Evolutionary conservation across 2,113 vertebrate genomes (phyloP).

Genomic region (Erpornis zantholeuca): DNA sequence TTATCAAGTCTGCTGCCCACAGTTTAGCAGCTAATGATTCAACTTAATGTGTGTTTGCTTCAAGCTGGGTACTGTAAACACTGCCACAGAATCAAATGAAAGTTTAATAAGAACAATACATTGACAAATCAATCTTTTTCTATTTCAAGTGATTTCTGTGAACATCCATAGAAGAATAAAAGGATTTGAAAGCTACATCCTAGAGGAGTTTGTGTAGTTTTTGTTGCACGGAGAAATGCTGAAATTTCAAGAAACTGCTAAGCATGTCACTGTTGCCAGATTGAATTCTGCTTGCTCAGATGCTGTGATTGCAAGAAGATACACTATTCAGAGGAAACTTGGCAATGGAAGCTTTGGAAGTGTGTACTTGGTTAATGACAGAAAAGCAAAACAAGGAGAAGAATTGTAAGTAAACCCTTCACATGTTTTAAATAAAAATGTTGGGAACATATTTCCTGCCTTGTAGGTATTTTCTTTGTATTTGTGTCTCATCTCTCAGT

Average conservation of each 20-base stretch:
- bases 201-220: neutral
- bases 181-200: neutral
- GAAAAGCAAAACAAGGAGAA: constrained; percentile 75
- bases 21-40: neutral
- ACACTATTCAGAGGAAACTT: constrained; percentile 73
- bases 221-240: constrained; percentile 70
- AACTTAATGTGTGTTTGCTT: neutral
- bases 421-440: neutral
- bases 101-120: neutral
- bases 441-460: neutral
- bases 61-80: neutral
- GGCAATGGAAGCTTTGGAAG: constrained; percentile 85
- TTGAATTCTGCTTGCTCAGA: constrained; percentile 18
- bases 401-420: constrained; percentile 77
- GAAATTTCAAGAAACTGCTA: constrained; percentile 77
- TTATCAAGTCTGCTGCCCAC: neutral
- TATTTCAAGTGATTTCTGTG: constrained; percentile 16
- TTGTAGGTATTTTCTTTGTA: neutral
- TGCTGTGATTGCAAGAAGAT: constrained; percentile 76
- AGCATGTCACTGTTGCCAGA: neutral
- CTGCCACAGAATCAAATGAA: neutral
- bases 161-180: neutral
- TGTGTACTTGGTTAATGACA: constrained; percentile 82
- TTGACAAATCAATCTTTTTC: neutral
- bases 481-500: neutral